These are phyloP conservation scores for Epizoanthus rinbou DNA, from an alignment of 92 coral and sea anemone species.

Conservation along the genomic window DNA sequence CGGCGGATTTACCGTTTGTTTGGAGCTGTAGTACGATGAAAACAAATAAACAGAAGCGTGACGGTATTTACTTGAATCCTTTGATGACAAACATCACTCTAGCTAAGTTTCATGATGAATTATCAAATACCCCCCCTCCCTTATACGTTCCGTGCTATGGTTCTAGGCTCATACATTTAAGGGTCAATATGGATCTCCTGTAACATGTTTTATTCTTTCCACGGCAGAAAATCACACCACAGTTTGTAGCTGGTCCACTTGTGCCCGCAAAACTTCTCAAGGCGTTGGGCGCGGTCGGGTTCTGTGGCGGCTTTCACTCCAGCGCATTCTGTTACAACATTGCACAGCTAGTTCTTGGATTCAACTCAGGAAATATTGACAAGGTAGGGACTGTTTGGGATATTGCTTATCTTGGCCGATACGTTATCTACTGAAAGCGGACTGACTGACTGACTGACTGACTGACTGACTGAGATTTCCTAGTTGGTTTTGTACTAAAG, in stretches of 20 bases:
- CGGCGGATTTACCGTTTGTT: too few species aligned
- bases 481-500: background rate
- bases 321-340: constrained; percentile 32
- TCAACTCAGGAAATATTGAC: constrained; percentile 22
- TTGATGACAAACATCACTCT: too few species aligned
- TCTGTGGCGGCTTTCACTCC: constrained; percentile 13
- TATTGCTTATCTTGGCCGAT: too few species aligned
- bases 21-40: too few species aligned
- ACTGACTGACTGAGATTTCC: background rate
- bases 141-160: too few species aligned
- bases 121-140: too few species aligned
- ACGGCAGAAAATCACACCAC: constrained; percentile 7
- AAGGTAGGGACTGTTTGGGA: background rate
- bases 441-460: constrained; percentile 7
- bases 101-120: too few species aligned
- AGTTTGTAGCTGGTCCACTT: constrained; percentile 15
- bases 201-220: background rate
- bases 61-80: too few species aligned
- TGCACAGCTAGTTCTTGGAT: constrained; percentile 24
- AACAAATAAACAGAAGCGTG: too few species aligned
- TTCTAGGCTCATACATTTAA: too few species aligned
- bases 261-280: constrained; percentile 18
- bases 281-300: constrained; percentile 22
- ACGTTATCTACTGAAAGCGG: background rate
- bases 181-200: too few species aligned